Base-by-base conservation (phyloP, 2,113 vertebrate genomes). In the Tyto alba region DNA sequence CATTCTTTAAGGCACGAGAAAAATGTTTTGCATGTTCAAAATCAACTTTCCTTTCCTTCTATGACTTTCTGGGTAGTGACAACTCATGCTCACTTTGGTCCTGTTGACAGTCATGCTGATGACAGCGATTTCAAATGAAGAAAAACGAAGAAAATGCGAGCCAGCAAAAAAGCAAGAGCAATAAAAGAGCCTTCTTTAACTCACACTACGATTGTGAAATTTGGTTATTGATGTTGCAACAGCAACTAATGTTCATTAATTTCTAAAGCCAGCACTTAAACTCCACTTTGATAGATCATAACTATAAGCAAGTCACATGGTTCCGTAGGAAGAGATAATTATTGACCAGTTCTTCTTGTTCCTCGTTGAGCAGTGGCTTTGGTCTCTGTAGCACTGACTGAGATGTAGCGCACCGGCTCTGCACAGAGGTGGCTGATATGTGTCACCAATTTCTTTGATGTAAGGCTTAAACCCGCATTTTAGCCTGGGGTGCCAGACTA, bases 61-160 rank as follows among this genome's bases (percentile, higher is more conserved):
- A 78, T 76, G 71, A 19, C 84, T 81, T 84, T 47, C 84, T 57
- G 94, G 48, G 30, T 88, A 85, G 63, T 87, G 77, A 76, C 90
- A 95, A 16, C 83, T 93, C 79, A 38, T 48, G 74, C 74, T 95
- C 32, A 4, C 69, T 87, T 90, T 77, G 78, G 90, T 92, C 85
- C 64, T 64, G 36, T 78, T 78, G 94, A 64, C 90, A 93, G 83
- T n/a, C 18, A 0, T 89, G 96, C 95, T 95, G 90, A 95, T 89
- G 92, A 22, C 87, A 93, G 89, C 32, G 1, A 85, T 95, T 96
- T 88, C 82, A 73, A 53, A 86, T 86, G 63, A 96, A 92, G 81
- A 81, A 81, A 95, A 95, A 91, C 2, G 2, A 89, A 94, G 64
- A 74, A 96, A 66, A 59, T 50, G 30, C 78, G 91, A 97, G 95